Evolutionary conservation across 2,113 vertebrate species (phyloP).

Genomic region (Sterna hirundo): DNA sequence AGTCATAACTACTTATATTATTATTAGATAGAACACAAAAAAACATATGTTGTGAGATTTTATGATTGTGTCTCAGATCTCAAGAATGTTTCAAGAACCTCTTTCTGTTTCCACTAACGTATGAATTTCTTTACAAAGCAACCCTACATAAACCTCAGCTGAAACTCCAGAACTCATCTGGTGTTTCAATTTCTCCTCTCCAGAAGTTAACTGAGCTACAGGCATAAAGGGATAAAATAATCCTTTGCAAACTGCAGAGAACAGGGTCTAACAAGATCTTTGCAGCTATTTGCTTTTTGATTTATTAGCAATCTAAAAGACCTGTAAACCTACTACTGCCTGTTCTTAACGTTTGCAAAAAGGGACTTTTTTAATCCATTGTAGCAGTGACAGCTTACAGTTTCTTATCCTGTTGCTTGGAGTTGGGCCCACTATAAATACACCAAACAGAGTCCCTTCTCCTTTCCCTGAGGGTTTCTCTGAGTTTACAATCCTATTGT

Average conservation of each 20-base stretch:
- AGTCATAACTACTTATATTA: background rate
- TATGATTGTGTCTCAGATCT: background rate
- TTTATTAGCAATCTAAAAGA: background rate
- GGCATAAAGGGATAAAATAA: background rate
- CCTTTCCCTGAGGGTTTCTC: background rate
- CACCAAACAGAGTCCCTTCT: background rate
- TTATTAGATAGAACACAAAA: background rate
- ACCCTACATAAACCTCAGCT: background rate
- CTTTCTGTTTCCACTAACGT: background rate
- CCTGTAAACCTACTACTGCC: background rate
- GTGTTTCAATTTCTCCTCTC: background rate
- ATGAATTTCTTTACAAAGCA: background rate
- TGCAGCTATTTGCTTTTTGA: background rate
- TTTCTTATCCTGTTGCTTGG: background rate
- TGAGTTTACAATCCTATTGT: background rate
- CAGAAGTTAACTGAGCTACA: background rate
- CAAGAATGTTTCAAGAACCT: background rate
- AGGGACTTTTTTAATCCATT: background rate
- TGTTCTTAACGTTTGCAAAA: background rate
- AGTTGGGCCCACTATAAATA: background rate
- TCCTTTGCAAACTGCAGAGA: background rate
- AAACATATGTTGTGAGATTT: background rate
- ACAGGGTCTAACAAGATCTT: background rate
- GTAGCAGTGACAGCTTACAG: background rate
- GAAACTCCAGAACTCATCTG: background rate